Percentiles rank a stretch among this genome's conserved stretches.
Evolutionary conservation across 2,888 invertebrate genomes (phyloP).

Genomic region (Temnothorax ravouxi): DNA sequence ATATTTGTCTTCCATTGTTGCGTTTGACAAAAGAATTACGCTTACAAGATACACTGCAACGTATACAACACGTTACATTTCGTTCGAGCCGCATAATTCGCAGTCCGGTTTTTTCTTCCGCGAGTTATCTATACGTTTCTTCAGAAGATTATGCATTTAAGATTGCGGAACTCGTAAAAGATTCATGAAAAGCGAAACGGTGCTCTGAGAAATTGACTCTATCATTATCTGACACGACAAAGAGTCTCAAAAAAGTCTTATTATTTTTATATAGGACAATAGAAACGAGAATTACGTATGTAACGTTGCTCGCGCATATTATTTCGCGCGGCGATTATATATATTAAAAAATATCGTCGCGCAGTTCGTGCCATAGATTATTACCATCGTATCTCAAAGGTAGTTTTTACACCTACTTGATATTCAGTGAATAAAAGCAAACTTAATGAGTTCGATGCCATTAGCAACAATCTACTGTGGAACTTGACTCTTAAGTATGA

Average conservation of each 20-base stretch:
- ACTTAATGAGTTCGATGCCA: conserved; percentile 41
- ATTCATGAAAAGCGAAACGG: background rate
- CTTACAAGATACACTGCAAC: background rate
- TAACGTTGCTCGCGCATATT: conserved; percentile 5
- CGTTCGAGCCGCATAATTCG: conserved; percentile 15
- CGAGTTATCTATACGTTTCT: conserved; percentile 13
- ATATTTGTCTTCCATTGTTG: conserved; percentile 50
- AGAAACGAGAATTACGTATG: background rate
- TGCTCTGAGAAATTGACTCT: conserved; percentile 8
- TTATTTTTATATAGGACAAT: conserved; percentile 23
- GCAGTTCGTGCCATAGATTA: conserved; percentile 38
- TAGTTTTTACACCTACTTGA: conserved; percentile 30
- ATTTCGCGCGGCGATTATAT: background rate
- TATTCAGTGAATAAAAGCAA: conserved; percentile 18
- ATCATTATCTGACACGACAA: background rate
- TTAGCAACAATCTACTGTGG: background rate
- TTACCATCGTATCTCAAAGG: background rate
- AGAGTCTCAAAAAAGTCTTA: background rate
- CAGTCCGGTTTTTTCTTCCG: background rate
- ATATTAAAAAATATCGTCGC: background rate
- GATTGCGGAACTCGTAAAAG: background rate
- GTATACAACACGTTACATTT: background rate
- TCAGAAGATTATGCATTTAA: conserved; percentile 25
- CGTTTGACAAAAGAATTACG: conserved; percentile 32
- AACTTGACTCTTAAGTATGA: conserved; percentile 45